Base-by-base conservation (phyloP, 1,140 invertebrate species). In the Lepidurus arcticus region DNA sequence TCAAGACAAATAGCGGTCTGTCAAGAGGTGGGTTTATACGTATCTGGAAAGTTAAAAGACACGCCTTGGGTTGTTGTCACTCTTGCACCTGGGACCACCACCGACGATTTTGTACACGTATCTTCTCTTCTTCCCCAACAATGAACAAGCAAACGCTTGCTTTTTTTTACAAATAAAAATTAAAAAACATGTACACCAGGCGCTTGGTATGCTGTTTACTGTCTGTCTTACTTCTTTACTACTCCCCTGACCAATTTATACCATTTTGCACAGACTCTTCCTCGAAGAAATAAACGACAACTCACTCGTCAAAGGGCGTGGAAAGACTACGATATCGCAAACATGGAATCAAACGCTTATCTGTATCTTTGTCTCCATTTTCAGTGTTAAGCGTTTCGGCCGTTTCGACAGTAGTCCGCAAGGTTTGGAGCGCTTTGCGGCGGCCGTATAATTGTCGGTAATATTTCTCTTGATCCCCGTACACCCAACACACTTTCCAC, bases 401-500 rank as follows among this genome's bases (percentile, higher is more conserved):
- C 53, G 65, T 77, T 44, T 73, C 78, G 42, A 76, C 73, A 10
- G 75, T 80, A 26, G 76, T 80, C 44, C 77, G 73, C n/a, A 82
- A 76, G 7, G 81, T 82, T 77, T 81, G 80, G 24, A 83, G 79
- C 11, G 81, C 81, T 16, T 81, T 89, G 81, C 88, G 87, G 82
- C 88, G 90, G 11, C 90, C 91, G 84, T 93, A 93, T 65, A 93
- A 84, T 81, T 93, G 91, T 82, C 92, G 86, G 86, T 93, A 93
- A 84, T 92, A 91, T 83, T 93, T 93, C 83, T 92, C 91, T 84
- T 93, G 92, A 83, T 93, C 92, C 42, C 92, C 92, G 83, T 93
- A 92, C 86, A 93, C 91, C 90, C 91, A 93, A 83, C 92, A 94
- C 76, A 93, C 92, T 85, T 92, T 92, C 92, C 92, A 93, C 92